Conservation (phyloP, 2,797 vertebrate genomes). For the Chromobotia macracanthus region DNA sequence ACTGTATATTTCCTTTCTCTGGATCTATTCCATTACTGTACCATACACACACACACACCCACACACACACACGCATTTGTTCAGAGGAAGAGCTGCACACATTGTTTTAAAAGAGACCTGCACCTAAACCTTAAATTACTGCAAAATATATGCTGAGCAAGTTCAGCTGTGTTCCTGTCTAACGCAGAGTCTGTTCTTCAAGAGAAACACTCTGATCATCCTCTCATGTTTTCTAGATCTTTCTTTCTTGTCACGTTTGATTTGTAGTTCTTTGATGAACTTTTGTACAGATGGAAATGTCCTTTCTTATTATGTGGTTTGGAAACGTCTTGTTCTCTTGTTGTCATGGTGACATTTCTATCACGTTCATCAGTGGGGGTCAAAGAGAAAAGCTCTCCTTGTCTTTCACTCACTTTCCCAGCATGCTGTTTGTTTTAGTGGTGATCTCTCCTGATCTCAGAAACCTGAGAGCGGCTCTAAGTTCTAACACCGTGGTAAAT, state of each 20-base stretch:
- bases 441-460: constrained; percentile 33
- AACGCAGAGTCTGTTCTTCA: not conserved
- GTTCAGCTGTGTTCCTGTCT: constrained; percentile 28
- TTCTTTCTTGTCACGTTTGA: constrained; percentile 41
- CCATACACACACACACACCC: not conserved
- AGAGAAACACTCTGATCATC: constrained; percentile 1
- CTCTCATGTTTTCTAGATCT: constrained; percentile 36
- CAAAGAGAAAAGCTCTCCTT: constrained; percentile 8
- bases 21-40: not conserved
- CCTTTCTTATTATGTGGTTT: constrained; percentile 17
- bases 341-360: constrained; percentile 18
- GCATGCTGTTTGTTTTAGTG: constrained; percentile 38
- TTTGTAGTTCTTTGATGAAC: constrained; percentile 43
- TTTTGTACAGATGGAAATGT: constrained; percentile 37
- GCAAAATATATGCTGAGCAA: constrained; percentile 22
- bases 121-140: constrained; percentile 20
- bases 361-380: constrained; percentile 16
- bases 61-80: constrained; percentile 8
- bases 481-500: constrained; percentile 7
- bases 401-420: constrained; percentile 22
- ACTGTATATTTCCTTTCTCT: not conserved
- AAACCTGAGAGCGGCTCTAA: constrained; percentile 31
- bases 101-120: constrained; percentile 25
- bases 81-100: constrained; percentile 9
- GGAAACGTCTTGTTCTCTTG: constrained; percentile 9